Evolutionary conservation across 1,140 invertebrate species (phyloP), one percentile per base, ranked within the genome.

Genomic region (Macrostomum lignano): DNA sequence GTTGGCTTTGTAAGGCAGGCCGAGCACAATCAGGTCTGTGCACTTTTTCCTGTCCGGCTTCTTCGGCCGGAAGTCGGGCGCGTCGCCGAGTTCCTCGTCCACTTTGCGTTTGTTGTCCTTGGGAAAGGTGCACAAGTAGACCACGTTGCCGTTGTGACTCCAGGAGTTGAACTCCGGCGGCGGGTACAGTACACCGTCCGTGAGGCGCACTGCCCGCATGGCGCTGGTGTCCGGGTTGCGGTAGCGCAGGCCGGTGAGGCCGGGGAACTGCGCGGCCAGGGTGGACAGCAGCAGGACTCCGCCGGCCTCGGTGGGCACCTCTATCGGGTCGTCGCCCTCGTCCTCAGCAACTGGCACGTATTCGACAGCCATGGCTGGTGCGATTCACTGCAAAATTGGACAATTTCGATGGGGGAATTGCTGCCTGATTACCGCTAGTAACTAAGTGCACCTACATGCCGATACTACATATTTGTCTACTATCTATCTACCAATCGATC

Each of bases 11-110:
- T 54, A 64, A 11, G 60, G 58, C 28, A 60, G 39, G 23, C 54
- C 48, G 38, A 94, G 65, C 1, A 94, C 81, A 55, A 94, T 91
- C 40, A 94, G 67, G 61, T 94, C 84, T 41, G 79, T 84, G 61
- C 82, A 88, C 44, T 37, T 81, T 72, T 41, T 75, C 65, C 48
- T 77, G 75, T 24, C 51, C 44, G 25, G 50, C 25, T 76, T 79
- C 38, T 45, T 58, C 49, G 2, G 43, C 49, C 39, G 51, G 21
- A 22, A 13, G 23, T n/a, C 10, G 13, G 21, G n/a, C 25, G 22
- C 25, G 17, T 15, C 23, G 24, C 21, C 15, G 17, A 15, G 21
- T 15, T 25, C 17, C 20, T 38, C 38, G 19, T 39, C 36, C 14
- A 22, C 17, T 20, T 28, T 21, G 9, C 17, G 17, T 17, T 38